A percentile compares a stretch with the other conserved stretches of the same genome.
Conservation (phyloP, 2,888 invertebrate species). For the Orthonychiurus folsomi region DNA sequence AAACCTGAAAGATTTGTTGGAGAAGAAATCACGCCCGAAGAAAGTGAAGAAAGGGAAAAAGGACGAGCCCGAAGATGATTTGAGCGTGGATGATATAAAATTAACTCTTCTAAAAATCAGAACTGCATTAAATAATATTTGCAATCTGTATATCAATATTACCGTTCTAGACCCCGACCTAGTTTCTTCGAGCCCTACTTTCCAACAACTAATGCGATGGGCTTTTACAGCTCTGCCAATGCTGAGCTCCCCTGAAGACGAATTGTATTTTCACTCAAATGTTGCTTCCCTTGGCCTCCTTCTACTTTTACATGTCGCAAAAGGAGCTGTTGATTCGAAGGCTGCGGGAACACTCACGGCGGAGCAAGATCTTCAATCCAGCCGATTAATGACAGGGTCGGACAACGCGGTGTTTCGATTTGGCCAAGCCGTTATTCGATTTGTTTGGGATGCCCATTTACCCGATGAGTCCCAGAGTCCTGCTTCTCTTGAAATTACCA, state of each 20-base stretch:
- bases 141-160: constrained; percentile 86
- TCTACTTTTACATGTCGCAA: constrained; percentile 71
- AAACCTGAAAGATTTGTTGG: constrained; percentile 59
- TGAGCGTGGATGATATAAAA: constrained; percentile 63
- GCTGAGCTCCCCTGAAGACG: constrained; percentile 49
- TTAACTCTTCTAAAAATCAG: constrained; percentile 71
- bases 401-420: constrained; percentile 65
- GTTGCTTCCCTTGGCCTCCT: constrained; percentile 72
- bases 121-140: constrained; percentile 74
- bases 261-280: constrained; percentile 76
- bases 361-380: constrained; percentile 36
- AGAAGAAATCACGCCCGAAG: constrained; percentile 34
- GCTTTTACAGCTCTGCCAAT: constrained; percentile 33
- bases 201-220: constrained; percentile 59
- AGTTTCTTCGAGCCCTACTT: constrained; percentile 64
- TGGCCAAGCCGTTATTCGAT: constrained; percentile 78
- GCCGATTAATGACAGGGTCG: constrained; percentile 51
- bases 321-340: constrained; percentile 51
- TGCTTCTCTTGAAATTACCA: constrained; percentile 66
- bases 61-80: constrained; percentile 61
- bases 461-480: constrained; percentile 75
- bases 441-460: constrained; percentile 83
- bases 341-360: constrained; percentile 30
- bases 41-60: constrained; percentile 31
- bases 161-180: constrained; percentile 77